phyloP scores from a whole-genome alignment of 2,797 vertebrate genomes.

The Dermochelys coriacea region DNA sequence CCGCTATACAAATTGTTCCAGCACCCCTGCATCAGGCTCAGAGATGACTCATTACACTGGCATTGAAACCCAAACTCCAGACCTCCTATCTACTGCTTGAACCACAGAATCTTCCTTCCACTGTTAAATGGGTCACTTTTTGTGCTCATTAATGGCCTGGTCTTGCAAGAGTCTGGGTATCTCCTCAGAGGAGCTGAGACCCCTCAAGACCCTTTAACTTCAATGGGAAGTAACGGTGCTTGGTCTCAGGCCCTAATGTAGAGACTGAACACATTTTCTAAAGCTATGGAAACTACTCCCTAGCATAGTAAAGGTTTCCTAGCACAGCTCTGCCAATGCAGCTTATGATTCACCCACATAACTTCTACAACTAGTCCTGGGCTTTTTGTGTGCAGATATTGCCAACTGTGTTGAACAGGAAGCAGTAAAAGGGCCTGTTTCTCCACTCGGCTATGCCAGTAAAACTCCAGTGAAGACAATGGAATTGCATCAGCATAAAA shows the following conservation, averaged over 20 bases:
- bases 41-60: neutral
- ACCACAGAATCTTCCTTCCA: neutral
- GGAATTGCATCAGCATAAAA: neutral
- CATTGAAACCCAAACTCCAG: neutral
- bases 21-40: neutral
- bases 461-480: neutral
- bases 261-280: neutral
- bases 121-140: neutral
- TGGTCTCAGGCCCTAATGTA: neutral
- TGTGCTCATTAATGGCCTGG: neutral
- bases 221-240: neutral
- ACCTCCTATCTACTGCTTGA: neutral
- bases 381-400: neutral
- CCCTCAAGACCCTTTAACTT: neutral
- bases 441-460: neutral
- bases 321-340: neutral
- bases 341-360: neutral
- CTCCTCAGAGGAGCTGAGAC: neutral
- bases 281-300: neutral
- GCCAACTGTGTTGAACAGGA: neutral
- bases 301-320: neutral
- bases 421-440: neutral
- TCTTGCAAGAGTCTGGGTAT: neutral
- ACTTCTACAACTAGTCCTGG: neutral
- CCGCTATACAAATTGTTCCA: neutral